Evolutionary conservation across 2,888 invertebrate species (phyloP).

Genomic region (Rhaphigaster nebulosa): DNA sequence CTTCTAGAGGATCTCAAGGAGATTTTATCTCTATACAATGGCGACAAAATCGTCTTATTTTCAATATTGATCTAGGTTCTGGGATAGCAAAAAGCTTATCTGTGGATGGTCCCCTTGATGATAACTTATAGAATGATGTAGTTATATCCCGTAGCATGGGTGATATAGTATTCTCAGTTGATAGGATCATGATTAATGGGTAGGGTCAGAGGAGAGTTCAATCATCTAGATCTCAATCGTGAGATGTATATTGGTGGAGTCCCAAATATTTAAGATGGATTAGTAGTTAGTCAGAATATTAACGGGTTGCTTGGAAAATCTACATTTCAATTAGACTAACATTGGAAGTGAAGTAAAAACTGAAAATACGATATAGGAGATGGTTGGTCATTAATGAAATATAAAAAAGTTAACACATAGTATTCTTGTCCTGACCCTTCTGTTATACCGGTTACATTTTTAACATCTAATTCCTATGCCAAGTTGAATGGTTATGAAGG

Average conservation of each 20-base stretch:
- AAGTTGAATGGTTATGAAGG: conserved; percentile 87
- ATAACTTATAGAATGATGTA: conserved; percentile 98
- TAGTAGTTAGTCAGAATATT: conserved; percentile 91
- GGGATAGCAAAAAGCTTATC: conserved; percentile 81
- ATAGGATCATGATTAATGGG: conserved; percentile 89
- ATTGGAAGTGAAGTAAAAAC: conserved; percentile 83
- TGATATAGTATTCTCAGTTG: conserved; percentile 93
- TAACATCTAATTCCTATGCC: conserved; percentile 84
- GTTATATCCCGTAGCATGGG: conserved; percentile 86
- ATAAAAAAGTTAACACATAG: conserved; percentile 80
- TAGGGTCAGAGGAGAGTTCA: conserved; percentile 91
- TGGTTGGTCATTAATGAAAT: conserved; percentile 73
- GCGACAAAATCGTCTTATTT: conserved; percentile 87
- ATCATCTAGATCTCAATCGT: conserved; percentile 89
- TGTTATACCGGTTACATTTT: conserved; percentile 88
- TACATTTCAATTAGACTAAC: conserved; percentile 91
- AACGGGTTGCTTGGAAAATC: conserved; percentile 96
- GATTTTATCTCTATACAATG: conserved; percentile 93
- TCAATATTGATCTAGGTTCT: conserved; percentile 87
- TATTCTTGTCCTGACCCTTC: conserved; percentile 87
- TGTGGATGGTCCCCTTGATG: conserved; percentile 94
- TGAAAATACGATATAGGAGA: conserved; percentile 78
- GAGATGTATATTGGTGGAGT: conserved; percentile 95
- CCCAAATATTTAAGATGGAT: conserved; percentile 89
- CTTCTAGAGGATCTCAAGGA: conserved; percentile 88